Base-by-base conservation (phyloP, 2,888 invertebrate genomes). In the Leptothorax acervorum region DNA sequence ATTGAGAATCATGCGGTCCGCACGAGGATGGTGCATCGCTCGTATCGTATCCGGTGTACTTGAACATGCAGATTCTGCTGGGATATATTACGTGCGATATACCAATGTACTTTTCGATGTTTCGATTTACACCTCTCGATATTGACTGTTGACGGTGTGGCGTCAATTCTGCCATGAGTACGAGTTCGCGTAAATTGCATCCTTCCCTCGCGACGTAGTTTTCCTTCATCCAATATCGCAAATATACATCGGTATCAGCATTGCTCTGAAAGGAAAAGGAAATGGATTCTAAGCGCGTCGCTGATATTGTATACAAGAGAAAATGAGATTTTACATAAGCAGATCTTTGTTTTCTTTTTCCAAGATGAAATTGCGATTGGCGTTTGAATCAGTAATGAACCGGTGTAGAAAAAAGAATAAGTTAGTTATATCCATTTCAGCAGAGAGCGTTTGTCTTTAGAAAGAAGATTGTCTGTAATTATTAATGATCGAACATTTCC, bases 111-210 rank as follows among this genome's bases (percentile, higher is more conserved):
- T 39, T 70, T 70, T 45, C 78, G 45, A 45, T 68, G 70, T 81
- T 79, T 71, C 48, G 79, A 79, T 79, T 81, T 76, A 65, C 18
- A 39, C 18, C 53, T 9, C 39, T 12, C 8, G 48, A 71, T 81
- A 62, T 71, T 60, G 79, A 60, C 39, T 71, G 71, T 48, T 48
- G 42, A 15, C 15, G 48, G 35, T 60, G 60, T 18, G 60, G 45
- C 71, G 18, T 79, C 71, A 71, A 60, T 81, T 28, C 9, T 48
- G 4, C 48, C 48, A 48, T 28, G 71, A 60, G 39, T 79, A 68
- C 12, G 42, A 55, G 55, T 12, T 71, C 71, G 48, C 60, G 79
- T 71, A 81, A 81, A 81, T 81, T 60, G 79, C 71, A 71, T 79
- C 48, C 48, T 71, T 18, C 5, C 15, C 11, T 3, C 28, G 65